Conservation (phyloP, 2,113 vertebrate genomes). For the Dendrocopos noguchii region DNA sequence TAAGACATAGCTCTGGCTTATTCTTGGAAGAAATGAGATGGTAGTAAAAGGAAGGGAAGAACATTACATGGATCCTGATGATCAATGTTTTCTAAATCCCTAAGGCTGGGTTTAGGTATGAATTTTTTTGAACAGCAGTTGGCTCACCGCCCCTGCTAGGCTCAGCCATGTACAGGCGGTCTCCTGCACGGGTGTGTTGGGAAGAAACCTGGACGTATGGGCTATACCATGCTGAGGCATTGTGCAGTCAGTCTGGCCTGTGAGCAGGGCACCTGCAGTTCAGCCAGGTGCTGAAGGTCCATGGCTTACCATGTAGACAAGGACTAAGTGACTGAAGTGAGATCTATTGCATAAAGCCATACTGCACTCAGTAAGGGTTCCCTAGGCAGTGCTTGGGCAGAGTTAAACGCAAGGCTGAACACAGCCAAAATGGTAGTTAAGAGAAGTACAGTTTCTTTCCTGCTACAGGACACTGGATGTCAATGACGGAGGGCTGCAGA, state of each 20-base stretch:
- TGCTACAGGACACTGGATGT: neutral
- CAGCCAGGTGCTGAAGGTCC: neutral
- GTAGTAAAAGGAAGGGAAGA: neutral
- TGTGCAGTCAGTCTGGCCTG: fast-evolving
- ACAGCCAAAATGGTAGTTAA: neutral
- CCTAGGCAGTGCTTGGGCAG: neutral
- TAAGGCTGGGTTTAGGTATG: neutral
- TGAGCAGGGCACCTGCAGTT: neutral
- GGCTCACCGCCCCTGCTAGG: neutral
- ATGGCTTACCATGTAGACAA: neutral
- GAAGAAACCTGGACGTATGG: neutral
- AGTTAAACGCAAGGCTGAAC: neutral
- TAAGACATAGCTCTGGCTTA: neutral
- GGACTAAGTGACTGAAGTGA: neutral
- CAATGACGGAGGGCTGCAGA: neutral
- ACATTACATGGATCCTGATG: neutral
- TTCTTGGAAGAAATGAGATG: neutral
- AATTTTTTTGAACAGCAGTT: neutral
- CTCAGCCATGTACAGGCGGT: neutral
- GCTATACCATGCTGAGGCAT: fast-evolving
- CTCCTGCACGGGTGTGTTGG: fast-evolving
- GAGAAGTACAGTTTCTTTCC: neutral
- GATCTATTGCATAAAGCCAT: neutral
- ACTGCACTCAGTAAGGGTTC: neutral
- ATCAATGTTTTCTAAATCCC: neutral